Evolutionary conservation across 1,140 invertebrate species (phyloP), one percentile per base, ranked within the genome.

Genomic region (Trachelipus rathkii): DNA sequence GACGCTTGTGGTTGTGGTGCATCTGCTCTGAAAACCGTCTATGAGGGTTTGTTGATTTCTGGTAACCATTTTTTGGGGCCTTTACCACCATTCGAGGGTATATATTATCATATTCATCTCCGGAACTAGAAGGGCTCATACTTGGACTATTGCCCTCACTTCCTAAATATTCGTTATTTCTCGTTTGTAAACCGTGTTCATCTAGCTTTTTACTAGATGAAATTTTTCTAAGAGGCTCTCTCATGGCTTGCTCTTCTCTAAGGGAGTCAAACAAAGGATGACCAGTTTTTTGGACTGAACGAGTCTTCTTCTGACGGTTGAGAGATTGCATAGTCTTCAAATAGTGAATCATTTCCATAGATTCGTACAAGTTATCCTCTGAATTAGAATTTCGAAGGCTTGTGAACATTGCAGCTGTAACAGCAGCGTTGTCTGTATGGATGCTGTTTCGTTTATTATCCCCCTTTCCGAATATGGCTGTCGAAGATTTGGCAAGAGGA

Each of bases 181-280:
- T 60, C 50, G 8, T 19, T 60, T 60, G 50, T 19, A 60, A 3
- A 13, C 11, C 50, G 50, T 60, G 11, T 60, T 60, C 50, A 60
- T 60, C 50, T 13, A 60, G 72, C 15, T 77, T 33, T 0, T 73
- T 66, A 10, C 50, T 15, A 5, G 24, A 13, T 13, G 53, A 33
- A 8, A 33, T 50, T 69, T 75, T 73, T 44, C 72, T 74, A 23
- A 70, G 74, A 43, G 53, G 71, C 21, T 71, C 74, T 44, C 74
- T 78, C 72, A 81, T 70, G 50, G 75, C 77, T 15, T 77, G 77
- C 71, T 81, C 77, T 44, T 78, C 77, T 15, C 79, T 44, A 11
- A 81, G 75, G 70, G 75, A 71, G 69, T 81, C 79, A 43, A 81
- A 81, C 15, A 81, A 75, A 10, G 79, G 79, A 72, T 81, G 79